Evolutionary conservation across 2,113 vertebrate species (phyloP).

Genomic region (Sceloporus tristichus): DNA sequence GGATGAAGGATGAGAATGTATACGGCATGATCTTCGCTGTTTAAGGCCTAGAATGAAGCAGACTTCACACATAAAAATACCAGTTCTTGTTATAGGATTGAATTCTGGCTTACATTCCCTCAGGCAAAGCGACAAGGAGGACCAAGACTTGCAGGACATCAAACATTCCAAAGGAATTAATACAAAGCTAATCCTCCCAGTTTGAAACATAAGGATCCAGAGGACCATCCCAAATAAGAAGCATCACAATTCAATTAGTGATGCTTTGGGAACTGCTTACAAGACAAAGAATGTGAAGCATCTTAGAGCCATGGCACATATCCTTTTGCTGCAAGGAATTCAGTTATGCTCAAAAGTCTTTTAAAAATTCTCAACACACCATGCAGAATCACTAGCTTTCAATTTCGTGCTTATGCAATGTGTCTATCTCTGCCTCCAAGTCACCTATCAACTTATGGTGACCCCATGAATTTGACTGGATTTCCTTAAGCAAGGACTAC

Average conservation of each 20-base stretch:
- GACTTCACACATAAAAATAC: not conserved
- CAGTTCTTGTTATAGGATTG: too few relatives aligned
- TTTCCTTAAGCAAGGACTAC: too few relatives aligned
- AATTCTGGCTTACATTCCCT: not conserved
- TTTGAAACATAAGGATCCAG: not conserved
- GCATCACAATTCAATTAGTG: not conserved
- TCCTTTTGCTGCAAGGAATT: not conserved
- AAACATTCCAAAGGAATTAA: not conserved
- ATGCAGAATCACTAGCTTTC: not conserved
- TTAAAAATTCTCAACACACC: not conserved
- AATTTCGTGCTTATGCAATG: constrained; percentile 3
- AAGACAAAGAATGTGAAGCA: constrained; percentile 13
- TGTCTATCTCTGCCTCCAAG: too few relatives aligned
- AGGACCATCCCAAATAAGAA: not conserved
- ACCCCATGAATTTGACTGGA: too few relatives aligned
- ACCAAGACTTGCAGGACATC: not conserved
- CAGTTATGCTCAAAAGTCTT: not conserved
- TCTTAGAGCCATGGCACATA: not conserved
- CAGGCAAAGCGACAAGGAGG: not conserved
- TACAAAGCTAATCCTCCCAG: not conserved
- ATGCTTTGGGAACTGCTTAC: not conserved
- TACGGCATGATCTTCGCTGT: not conserved
- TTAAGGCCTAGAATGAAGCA: not conserved
- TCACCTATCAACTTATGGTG: too few relatives aligned
- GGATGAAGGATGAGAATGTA: not conserved